These are phyloP conservation scores for Lordiphosa fenestrarum DNA, from an alignment of 2,888 invertebrate species.

Conservation along the genomic window DNA sequence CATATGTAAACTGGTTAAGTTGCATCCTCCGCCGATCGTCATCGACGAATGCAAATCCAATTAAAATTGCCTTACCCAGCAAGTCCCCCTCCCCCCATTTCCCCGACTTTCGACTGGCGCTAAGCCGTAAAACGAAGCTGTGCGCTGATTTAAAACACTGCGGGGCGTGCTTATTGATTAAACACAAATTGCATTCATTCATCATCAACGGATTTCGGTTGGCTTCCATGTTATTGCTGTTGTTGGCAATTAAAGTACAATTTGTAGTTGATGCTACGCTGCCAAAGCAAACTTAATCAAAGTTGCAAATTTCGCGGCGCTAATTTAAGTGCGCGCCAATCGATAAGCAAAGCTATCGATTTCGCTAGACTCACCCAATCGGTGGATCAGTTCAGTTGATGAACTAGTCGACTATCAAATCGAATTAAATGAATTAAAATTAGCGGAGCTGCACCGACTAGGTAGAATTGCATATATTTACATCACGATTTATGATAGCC, in stretches of 20 bases:
- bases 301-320: slow-evolving; percentile 5
- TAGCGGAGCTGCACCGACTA: too few species aligned
- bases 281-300: slow-evolving; percentile 6
- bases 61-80: slow-evolving; percentile 57
- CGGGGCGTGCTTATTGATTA: slow-evolving; percentile 73
- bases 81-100: slow-evolving; percentile 16
- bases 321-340: background rate
- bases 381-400: too few species aligned
- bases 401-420: too few species aligned
- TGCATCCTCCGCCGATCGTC: slow-evolving; percentile 10
- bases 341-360: too few species aligned
- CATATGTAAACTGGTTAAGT: slow-evolving; percentile 38
- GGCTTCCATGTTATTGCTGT: slow-evolving; percentile 23
- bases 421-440: too few species aligned
- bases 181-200: slow-evolving; percentile 73
- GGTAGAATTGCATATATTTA: too few species aligned
- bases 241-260: slow-evolving; percentile 63
- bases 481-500: too few species aligned
- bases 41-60: slow-evolving; percentile 66
- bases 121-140: slow-evolving; percentile 71
- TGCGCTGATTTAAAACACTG: slow-evolving; percentile 73
- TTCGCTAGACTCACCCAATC: too few species aligned
- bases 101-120: slow-evolving; percentile 46
- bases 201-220: slow-evolving; percentile 46
- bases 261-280: slow-evolving; percentile 41